Conservation (phyloP, 2,888 invertebrate genomes). For the Boloria selene region DNA sequence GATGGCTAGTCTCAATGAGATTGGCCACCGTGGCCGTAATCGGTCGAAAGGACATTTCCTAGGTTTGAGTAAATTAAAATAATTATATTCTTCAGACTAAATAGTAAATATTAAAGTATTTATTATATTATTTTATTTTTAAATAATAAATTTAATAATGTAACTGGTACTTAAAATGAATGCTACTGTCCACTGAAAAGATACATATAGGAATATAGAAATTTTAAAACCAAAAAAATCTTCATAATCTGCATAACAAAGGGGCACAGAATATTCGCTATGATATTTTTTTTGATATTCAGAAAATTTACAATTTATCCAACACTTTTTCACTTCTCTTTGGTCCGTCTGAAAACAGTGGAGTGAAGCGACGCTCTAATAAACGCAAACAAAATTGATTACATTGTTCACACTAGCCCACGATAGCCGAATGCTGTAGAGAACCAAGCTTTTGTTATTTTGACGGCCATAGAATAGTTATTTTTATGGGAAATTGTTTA, state of each 20-base stretch:
- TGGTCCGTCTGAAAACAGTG: conserved; percentile 31
- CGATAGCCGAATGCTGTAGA: conserved; percentile 40
- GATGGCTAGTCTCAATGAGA: no score
- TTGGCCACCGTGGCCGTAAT: no score
- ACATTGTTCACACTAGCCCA: conserved; percentile 48
- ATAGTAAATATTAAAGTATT: no score
- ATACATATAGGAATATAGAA: no score
- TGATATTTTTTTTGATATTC: conserved; percentile 25
- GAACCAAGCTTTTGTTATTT: conserved; percentile 29
- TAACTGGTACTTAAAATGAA: no score
- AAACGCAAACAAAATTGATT: conserved; percentile 60
- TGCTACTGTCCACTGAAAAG: no score
- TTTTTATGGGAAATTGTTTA: conserved; percentile 15
- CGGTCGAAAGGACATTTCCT: no score
- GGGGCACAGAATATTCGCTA: conserved; percentile 5
- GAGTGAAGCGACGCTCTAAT: conserved; percentile 35
- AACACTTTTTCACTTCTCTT: conserved; percentile 31
- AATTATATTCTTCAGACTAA: no score
- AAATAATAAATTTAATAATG: no score
- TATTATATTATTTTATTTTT: no score
- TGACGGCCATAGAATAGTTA: conserved; percentile 8
- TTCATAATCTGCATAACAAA: not conserved
- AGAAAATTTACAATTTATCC: conserved; percentile 32
- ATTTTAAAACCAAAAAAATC: not conserved
- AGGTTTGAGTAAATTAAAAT: no score